Evolutionary conservation across 2,888 invertebrate species (phyloP), one percentile per base, ranked within the genome.

Genomic region (Apamea monoglypha): DNA sequence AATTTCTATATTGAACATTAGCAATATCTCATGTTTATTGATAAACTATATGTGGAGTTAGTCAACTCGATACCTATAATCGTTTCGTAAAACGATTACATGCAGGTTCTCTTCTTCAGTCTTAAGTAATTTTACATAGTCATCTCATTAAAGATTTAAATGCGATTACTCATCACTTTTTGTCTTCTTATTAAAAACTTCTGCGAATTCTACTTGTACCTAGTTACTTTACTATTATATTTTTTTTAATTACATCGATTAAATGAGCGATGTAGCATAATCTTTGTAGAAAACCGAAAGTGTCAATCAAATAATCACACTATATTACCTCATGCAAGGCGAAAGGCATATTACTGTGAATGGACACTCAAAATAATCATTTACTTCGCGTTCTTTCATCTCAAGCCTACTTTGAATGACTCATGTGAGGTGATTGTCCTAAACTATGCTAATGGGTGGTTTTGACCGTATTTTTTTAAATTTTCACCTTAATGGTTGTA

Each of bases 391-490:
- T 70, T 82, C 64, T 85, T 78, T 79, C 53, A 75, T 85, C 66
- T 32, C 64, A 79, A 80, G 73, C 79, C 81, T 75, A 81, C 81
- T 83, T 80, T 63, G 18, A n/a, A 80, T 82, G 79, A 82, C 29
- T 74, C 83, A 83, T 21, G 53, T 14, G 16, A 76, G 53, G 40
- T 77, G 80, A 87, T 80, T 76, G 78, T 83, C 88, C 84, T 88
- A 87, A 87, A 87, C 81, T 84, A 79, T 84, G 81, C 61, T 85
- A 87, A 89, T 82, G 74, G 74, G 6, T 68, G 53, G 53, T 74
- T 73, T 32, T 75, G 81, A 44, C 83, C 87, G 82, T 81, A 81
- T 88, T 89, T 89, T 87, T 86, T 87, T 59, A 25, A 63, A 53
- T 56, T 53, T 67, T 64, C 76, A 70, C 64, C 63, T 72, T 84